A percentile compares a stretch with the other conserved stretches of the same genome.
Conservation (phyloP, 2,888 invertebrate genomes). For the Tenthredo distinguenda region DNA sequence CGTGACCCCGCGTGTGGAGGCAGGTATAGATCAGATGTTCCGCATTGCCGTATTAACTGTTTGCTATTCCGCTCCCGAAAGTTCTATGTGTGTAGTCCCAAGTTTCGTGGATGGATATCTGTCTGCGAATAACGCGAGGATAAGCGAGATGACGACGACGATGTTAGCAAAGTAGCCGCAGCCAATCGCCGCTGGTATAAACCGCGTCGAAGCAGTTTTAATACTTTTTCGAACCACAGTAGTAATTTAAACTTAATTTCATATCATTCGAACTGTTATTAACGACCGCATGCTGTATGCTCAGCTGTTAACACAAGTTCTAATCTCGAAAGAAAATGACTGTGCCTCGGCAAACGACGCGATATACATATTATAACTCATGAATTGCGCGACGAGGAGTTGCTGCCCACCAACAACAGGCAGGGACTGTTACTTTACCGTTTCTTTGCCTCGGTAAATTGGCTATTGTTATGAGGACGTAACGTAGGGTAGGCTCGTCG, state of each 20-base stretch:
- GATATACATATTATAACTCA: background rate
- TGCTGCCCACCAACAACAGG: background rate
- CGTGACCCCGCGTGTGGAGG: slow-evolving; percentile 18
- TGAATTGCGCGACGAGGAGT: background rate
- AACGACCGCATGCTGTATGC: background rate
- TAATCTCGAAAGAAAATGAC: background rate
- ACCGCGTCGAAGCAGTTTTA: background rate
- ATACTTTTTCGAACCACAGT: background rate
- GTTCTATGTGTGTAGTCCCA: slow-evolving; percentile 27
- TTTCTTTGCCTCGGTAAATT: background rate
- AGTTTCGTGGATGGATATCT: background rate
- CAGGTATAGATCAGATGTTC: slow-evolving; percentile 40
- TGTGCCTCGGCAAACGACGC: background rate
- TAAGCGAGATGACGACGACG: background rate
- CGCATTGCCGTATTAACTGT: slow-evolving; percentile 46
- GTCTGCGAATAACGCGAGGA: background rate
- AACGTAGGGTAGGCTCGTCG: background rate
- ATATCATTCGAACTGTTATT: background rate
- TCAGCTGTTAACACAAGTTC: slow-evolving; percentile 5
- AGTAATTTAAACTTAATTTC: background rate
- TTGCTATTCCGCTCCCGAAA: slow-evolving; percentile 44
- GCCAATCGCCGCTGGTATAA: background rate
- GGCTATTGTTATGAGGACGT: slow-evolving; percentile 4
- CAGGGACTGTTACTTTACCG: slow-evolving; percentile 17
- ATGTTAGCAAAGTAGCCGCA: background rate